These are phyloP conservation scores for Toxotes jaculatrix DNA, from an alignment of 2,113 vertebrate species.

Conservation along the genomic window DNA sequence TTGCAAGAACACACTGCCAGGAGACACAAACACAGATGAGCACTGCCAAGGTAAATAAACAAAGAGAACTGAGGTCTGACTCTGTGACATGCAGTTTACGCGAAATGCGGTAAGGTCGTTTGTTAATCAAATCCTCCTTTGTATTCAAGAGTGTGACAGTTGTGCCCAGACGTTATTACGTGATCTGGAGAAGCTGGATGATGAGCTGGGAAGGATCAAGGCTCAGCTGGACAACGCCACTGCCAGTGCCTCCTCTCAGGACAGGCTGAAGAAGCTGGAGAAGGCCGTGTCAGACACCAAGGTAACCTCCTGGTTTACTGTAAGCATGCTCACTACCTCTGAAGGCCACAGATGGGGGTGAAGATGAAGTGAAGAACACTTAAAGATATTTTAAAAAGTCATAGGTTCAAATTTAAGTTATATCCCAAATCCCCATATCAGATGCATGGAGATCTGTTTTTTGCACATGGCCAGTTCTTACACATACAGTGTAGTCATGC, in stretches of 20 bases:
- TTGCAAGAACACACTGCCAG: conserved; percentile 88
- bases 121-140: conserved; percentile 5
- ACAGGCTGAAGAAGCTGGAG: conserved; percentile 88
- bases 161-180: conserved; percentile 91
- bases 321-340: not conserved
- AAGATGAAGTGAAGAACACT: not conserved
- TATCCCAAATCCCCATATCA: not conserved
- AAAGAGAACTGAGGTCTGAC: not conserved
- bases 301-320: conserved; percentile 78
- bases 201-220: conserved; percentile 86
- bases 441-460: not conserved
- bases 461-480: not conserved
- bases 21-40: conserved; percentile 87
- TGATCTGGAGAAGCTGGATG: conserved; percentile 86
- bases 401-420: not conserved
- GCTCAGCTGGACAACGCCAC: conserved; percentile 84
- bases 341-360: not conserved
- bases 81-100: not conserved
- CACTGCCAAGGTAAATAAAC: conserved; percentile 87
- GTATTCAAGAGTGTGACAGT: conserved; percentile 90
- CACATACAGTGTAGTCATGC: not conserved
- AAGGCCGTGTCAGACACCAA: conserved; percentile 85
- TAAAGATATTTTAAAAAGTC: not conserved
- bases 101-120: not conserved
- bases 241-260: conserved; percentile 73